Percentiles rank a stretch among this genome's conserved stretches.
Evolutionary conservation across 2,888 invertebrate species (phyloP).

Genomic region (Nemurella pictetii): DNA sequence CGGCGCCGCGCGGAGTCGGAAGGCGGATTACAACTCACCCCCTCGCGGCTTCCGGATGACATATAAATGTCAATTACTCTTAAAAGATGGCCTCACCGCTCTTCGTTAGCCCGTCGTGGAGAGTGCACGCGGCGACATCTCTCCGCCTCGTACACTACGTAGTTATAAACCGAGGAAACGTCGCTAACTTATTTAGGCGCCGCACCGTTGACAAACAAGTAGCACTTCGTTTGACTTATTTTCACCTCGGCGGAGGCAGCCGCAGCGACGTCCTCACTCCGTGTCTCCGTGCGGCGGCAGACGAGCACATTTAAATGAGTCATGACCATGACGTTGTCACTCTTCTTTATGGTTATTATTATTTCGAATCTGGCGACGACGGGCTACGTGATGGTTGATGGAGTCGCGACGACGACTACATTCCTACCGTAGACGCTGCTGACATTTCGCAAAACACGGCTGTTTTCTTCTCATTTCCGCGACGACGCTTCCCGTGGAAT

Average conservation of each 20-base stretch:
- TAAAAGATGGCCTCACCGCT: background rate
- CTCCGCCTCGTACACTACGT: background rate
- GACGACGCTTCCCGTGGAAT: slow-evolving; percentile 36
- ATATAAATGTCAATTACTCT: background rate
- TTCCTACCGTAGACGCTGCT: background rate
- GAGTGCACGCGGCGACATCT: background rate
- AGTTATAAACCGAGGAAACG: background rate
- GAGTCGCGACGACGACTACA: background rate
- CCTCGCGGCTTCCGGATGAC: background rate
- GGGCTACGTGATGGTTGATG: background rate
- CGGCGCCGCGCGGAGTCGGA: background rate
- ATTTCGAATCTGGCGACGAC: background rate
- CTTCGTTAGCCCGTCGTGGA: background rate
- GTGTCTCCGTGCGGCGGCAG: background rate
- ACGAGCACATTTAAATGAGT: background rate
- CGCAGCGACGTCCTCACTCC: background rate
- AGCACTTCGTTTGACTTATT: slow-evolving; percentile 19
- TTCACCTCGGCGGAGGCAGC: background rate
- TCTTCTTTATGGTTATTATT: slow-evolving; percentile 9
- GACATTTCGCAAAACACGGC: slow-evolving; percentile 12
- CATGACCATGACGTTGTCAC: background rate
- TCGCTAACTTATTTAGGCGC: background rate
- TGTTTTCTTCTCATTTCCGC: slow-evolving; percentile 40
- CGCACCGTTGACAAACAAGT: background rate
- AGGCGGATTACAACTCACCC: background rate